Conservation (phyloP, 2,113 vertebrate genomes). For the Carassius carassius region DNA sequence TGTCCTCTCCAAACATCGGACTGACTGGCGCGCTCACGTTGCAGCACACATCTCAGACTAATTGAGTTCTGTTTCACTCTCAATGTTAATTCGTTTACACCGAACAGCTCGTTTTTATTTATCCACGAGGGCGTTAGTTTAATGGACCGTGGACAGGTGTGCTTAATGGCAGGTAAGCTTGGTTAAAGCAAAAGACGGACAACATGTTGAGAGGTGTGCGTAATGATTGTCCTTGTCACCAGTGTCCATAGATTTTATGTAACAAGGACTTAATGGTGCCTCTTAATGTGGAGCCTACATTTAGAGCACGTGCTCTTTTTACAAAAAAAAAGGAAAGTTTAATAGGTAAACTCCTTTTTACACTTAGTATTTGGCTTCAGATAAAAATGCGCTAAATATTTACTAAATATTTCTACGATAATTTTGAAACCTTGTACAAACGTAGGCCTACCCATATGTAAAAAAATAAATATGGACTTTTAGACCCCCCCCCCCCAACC, state of each 20-base stretch:
- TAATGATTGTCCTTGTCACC: conserved; percentile 57
- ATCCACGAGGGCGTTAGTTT: conserved; percentile 86
- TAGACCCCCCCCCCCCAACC: no score
- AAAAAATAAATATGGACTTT: no score
- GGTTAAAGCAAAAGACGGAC: conserved; percentile 26
- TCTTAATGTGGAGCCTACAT: conserved; percentile 63
- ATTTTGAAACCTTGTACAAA: no score
- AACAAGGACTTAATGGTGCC: conserved; percentile 84
- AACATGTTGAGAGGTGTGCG: conserved; percentile 37
- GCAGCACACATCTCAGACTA: conserved; percentile 72
- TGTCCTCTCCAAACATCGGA: not conserved
- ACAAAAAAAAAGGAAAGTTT: not conserved
- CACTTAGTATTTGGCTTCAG: not conserved
- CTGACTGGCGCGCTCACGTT: conserved; percentile 2
- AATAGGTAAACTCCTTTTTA: no score
- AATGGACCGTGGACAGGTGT: conserved; percentile 85
- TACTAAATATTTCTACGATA: no score
- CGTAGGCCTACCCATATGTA: no score
- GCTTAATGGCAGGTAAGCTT: conserved; percentile 85
- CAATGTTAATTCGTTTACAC: conserved; percentile 90
- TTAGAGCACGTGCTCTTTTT: conserved; percentile 53
- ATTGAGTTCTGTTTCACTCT: conserved; percentile 90
- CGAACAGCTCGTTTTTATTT: conserved; percentile 85
- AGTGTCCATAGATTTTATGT: conserved; percentile 55
- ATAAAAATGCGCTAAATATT: no score